Evolutionary conservation across 2,888 invertebrate species (phyloP).

Genomic region (Limnephilus rhombicus): DNA sequence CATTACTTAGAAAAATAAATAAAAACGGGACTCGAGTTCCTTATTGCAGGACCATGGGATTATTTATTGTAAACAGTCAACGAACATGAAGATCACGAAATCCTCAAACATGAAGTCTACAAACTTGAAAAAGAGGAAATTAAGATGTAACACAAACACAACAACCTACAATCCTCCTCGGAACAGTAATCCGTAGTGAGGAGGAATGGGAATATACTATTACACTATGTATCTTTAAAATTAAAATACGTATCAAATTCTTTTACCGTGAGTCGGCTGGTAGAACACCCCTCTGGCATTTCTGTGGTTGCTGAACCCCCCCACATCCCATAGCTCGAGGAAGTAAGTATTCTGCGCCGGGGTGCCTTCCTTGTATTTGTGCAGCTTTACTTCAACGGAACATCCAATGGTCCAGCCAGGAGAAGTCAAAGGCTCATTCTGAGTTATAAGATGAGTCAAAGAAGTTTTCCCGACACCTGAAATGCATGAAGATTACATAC

Average conservation of each 20-base stretch:
- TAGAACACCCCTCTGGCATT: constrained; percentile 97
- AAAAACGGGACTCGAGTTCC: too few relatives aligned
- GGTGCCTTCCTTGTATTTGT: constrained; percentile 96
- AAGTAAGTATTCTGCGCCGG: constrained; percentile 94
- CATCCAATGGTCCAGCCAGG: constrained; percentile 98
- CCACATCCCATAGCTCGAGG: constrained; percentile 98
- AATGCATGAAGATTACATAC: background rate
- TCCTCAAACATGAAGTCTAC: too few relatives aligned
- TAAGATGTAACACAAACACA: too few relatives aligned
- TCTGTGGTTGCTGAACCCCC: constrained; percentile 95
- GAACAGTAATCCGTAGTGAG: too few relatives aligned
- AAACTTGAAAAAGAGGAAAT: too few relatives aligned
- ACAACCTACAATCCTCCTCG: too few relatives aligned
- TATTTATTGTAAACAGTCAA: too few relatives aligned
- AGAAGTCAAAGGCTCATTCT: constrained; percentile 89
- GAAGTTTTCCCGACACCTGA: constrained; percentile 98
- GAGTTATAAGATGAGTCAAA: constrained; percentile 92
- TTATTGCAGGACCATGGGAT: too few relatives aligned
- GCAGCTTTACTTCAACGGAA: constrained; percentile 95
- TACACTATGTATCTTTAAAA: too few relatives aligned
- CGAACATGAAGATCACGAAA: too few relatives aligned
- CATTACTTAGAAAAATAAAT: too few relatives aligned
- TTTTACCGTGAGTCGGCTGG: constrained; percentile 91
- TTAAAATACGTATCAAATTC: background rate
- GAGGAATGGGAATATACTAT: too few relatives aligned